Conservation (phyloP, 2,113 vertebrate species). For the Phaethornis superciliosus region DNA sequence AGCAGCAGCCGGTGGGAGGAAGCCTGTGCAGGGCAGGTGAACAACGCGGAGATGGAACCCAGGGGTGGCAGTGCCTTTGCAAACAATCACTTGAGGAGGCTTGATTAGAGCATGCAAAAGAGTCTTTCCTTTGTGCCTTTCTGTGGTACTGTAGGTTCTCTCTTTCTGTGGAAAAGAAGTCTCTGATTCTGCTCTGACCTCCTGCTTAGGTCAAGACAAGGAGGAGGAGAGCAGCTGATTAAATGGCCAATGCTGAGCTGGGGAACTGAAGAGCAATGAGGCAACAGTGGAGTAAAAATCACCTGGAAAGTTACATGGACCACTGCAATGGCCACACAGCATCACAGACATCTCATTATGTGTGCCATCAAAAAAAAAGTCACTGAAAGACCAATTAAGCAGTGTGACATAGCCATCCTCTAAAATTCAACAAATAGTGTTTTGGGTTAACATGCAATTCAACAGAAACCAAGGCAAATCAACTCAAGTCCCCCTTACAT, state of each 20-base stretch:
- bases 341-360: background rate
- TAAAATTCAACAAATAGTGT: background rate
- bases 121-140: background rate
- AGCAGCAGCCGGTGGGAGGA: background rate
- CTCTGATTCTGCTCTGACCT: background rate
- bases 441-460: background rate
- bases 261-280: background rate
- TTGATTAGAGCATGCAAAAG: background rate
- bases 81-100: background rate
- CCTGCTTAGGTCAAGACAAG: background rate
- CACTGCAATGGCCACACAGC: background rate
- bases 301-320: background rate
- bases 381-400: background rate
- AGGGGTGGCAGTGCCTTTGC: background rate
- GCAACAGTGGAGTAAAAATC: background rate
- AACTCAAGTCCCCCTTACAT: background rate
- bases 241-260: background rate
- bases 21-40: rapidly evolving
- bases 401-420: background rate
- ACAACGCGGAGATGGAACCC: background rate
- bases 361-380: background rate
- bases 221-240: background rate
- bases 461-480: background rate
- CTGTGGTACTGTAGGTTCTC: background rate
- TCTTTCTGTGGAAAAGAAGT: background rate